These are phyloP conservation scores for Tanytarsus gracilentus DNA, from an alignment of 2,888 invertebrate species.

Conservation along the genomic window DNA sequence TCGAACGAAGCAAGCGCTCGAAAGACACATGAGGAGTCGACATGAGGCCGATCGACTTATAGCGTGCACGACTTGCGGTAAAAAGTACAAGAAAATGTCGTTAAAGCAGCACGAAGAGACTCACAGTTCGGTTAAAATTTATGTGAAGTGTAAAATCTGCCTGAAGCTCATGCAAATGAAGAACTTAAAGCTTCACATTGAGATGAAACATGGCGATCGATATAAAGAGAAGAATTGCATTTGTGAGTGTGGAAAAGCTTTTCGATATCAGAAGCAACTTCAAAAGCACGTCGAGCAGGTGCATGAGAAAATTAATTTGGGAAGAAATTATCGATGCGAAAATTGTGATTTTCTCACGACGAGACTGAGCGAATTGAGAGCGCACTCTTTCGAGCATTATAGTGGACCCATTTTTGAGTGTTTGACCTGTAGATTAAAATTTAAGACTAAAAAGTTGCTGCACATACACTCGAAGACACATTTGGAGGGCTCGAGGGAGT, in stretches of 20 bases:
- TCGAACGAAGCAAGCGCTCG: background rate
- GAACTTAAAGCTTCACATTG: constrained; percentile 16
- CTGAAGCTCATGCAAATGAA: constrained; percentile 13
- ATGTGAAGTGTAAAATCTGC: constrained; percentile 20
- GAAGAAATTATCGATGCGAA: constrained; percentile 1
- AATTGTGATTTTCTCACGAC: background rate
- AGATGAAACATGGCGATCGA: constrained; percentile 2
- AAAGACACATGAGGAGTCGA: background rate
- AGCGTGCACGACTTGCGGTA: constrained; percentile 13
- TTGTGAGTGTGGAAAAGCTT: constrained; percentile 21
- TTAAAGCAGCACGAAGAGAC: constrained; percentile 25
- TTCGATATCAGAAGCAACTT: constrained; percentile 19
- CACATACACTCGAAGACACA: constrained; percentile 1
- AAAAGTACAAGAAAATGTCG: constrained; percentile 16
- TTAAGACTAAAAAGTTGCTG: constrained; percentile 15
- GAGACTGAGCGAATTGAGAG: background rate
- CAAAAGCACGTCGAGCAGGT: constrained; percentile 8
- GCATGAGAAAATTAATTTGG: constrained; percentile 13
- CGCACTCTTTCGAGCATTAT: constrained; percentile 14
- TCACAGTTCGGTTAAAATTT: constrained; percentile 18
- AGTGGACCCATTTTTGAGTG: constrained; percentile 11
- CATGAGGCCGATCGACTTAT: background rate
- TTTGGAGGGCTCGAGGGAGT: background rate
- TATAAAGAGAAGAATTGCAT: background rate
- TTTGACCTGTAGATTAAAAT: constrained; percentile 8